Base-by-base conservation (phyloP, 2,888 invertebrate species). In the Drosophila infuscata region DNA sequence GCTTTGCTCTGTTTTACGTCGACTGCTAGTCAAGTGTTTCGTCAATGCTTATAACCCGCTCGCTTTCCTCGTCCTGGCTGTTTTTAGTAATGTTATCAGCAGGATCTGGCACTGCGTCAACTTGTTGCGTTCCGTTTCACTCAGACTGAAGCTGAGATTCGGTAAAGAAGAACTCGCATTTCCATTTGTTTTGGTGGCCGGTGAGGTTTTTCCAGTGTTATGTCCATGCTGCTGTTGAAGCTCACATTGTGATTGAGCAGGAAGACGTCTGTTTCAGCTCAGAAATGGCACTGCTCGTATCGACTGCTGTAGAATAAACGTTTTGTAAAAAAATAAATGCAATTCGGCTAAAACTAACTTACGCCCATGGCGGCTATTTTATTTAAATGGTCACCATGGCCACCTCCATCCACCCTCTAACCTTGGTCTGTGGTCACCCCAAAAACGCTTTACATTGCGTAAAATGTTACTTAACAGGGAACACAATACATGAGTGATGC, bases 171-270 rank as follows among this genome's bases (percentile, higher is more conserved):
- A 36, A 7, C 25, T 20, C 3, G 3, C 6, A 52, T 7, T 3
- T 30, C 1, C 11, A 57, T 43, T 57, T 30, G 30, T 12, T 29
- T n/a, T 36, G 9, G 15, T 65, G 9, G 46, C 35, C 20, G 57
- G 43, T 33, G n/a, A 20, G 29, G 30, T 48, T 25, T 48, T 11
- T 29, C 7, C 57, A 38, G 17, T 29, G 77, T 60, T 8, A 52
- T 48, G 5, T 72, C 69, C 59, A 87, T 62, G 60, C 71, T 79
- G 70, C 65, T 83, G 64, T 52, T 74, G 17, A 89, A 82, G 52
- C 66, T 83, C 0, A 87, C 76, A 48, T 90, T 87, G 32, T 86
- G 63, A 25, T 87, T 90, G 2, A 87, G 70, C 33, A 88, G 0
- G 89, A 82, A 0, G 62, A 6, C 0, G 71, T 62, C 11, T 70